These are phyloP conservation scores for Cataglyphis altisquamis DNA, from an alignment of 2,888 invertebrate genomes.

Conservation along the genomic window DNA sequence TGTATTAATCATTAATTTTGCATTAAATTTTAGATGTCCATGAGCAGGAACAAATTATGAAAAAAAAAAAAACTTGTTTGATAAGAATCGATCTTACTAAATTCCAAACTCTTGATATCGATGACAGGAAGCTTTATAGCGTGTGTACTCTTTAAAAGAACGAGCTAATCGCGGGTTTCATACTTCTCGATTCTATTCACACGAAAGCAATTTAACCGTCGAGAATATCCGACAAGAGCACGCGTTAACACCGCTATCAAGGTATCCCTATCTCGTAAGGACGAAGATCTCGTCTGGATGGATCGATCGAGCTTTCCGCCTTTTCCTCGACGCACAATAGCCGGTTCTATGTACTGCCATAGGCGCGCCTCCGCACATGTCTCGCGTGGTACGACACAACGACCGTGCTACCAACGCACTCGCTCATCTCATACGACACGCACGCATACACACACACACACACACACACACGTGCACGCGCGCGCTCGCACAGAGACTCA, in stretches of 20 bases:
- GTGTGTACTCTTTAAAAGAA: neutral
- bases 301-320: conserved; percentile 71
- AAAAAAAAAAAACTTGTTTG: neutral
- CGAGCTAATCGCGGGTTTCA: conserved; percentile 34
- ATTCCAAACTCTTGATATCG: neutral
- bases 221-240: conserved; percentile 45
- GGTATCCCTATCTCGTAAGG: conserved; percentile 52
- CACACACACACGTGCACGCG: neutral
- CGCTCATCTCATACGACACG: conserved; percentile 45
- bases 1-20: neutral
- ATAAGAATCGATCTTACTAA: neutral
- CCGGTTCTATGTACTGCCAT: conserved; percentile 48
- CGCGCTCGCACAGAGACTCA: conserved; percentile 30
- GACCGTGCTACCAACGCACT: conserved; percentile 53
- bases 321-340: conserved; percentile 62
- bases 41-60: neutral
- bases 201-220: conserved; percentile 51
- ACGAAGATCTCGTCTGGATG: conserved; percentile 61
- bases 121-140: conserved; percentile 17
- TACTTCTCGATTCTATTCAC: conserved; percentile 42
- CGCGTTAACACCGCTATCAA: conserved; percentile 48
- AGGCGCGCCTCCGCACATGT: conserved; percentile 51
- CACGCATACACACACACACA: neutral
- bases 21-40: neutral
- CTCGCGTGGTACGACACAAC: conserved; percentile 57